Evolutionary conservation across 2,888 invertebrate species (phyloP).

Genomic region (Salticus scenicus): DNA sequence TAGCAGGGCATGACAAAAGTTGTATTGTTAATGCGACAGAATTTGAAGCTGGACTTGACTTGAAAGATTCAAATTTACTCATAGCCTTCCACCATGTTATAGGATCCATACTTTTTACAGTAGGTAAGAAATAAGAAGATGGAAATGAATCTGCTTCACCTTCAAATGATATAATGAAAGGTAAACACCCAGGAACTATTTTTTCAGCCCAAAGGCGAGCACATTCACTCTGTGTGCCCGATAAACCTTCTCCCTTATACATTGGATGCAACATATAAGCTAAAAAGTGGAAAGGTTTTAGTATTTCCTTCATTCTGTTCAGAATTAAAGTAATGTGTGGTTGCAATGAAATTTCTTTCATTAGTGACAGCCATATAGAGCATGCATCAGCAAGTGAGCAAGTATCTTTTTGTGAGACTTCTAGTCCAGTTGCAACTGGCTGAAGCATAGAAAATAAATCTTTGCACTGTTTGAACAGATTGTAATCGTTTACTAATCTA

Average conservation of each 20-base stretch:
- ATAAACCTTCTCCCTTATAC: background rate
- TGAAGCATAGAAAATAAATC: background rate
- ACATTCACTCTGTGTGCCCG: background rate
- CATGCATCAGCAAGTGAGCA: conserved; percentile 5
- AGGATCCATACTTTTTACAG: background rate
- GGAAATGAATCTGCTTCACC: background rate
- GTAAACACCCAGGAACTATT: background rate
- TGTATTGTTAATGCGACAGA: background rate
- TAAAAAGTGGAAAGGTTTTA: background rate
- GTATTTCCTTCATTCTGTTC: background rate
- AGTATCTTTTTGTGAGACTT: background rate
- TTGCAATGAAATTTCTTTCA: background rate
- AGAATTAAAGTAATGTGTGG: background rate
- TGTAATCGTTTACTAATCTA: background rate
- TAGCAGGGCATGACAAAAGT: background rate
- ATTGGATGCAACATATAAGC: background rate
- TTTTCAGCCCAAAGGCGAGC: conserved; percentile 1
- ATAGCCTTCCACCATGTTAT: conserved; percentile 5
- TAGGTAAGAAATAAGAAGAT: background rate
- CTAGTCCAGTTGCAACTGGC: background rate
- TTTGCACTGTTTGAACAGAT: background rate
- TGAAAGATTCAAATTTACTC: background rate
- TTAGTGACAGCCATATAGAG: background rate
- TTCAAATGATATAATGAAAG: background rate
- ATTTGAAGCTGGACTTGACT: background rate